phyloP scores from a whole-genome alignment of 2,797 vertebrate species.

The Rhinophrynus dorsalis region DNA sequence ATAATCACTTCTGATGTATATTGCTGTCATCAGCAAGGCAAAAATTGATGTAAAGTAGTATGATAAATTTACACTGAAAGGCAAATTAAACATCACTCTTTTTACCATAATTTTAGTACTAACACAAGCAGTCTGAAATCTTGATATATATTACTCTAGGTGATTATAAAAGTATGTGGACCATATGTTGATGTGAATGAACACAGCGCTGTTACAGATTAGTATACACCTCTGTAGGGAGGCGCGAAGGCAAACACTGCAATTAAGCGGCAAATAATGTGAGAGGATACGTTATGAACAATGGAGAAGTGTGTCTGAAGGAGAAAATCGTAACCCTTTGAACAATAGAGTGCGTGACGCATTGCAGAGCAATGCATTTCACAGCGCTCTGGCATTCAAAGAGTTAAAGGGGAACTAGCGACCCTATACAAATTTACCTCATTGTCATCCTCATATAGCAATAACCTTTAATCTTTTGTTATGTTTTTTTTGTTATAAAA shows the following conservation, averaged over 20 bases:
- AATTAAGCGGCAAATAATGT: background rate
- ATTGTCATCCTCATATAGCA: no score
- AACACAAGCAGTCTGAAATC: background rate
- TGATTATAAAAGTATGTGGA: constrained; percentile 11
- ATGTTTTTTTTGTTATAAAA: no score
- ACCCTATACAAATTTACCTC: no score
- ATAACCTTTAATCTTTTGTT: no score
- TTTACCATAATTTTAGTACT: background rate
- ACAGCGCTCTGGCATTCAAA: no score
- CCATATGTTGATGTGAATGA: constrained; percentile 17
- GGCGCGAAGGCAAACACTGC: background rate
- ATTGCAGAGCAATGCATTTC: no score
- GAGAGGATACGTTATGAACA: background rate
- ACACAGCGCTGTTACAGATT: background rate
- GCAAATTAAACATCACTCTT: constrained; percentile 18
- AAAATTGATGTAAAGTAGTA: background rate
- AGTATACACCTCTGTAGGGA: background rate
- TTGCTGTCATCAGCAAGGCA: background rate
- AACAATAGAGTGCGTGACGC: no score
- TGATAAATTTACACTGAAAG: constrained; percentile 20
- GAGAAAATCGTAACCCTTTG: background rate
- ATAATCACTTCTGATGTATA: background rate
- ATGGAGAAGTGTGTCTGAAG: background rate
- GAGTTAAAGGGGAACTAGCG: no score
- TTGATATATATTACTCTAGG: constrained; percentile 22